These are phyloP conservation scores for Leucosticte australis DNA, from an alignment of 2,113 vertebrate species.

Conservation along the genomic window DNA sequence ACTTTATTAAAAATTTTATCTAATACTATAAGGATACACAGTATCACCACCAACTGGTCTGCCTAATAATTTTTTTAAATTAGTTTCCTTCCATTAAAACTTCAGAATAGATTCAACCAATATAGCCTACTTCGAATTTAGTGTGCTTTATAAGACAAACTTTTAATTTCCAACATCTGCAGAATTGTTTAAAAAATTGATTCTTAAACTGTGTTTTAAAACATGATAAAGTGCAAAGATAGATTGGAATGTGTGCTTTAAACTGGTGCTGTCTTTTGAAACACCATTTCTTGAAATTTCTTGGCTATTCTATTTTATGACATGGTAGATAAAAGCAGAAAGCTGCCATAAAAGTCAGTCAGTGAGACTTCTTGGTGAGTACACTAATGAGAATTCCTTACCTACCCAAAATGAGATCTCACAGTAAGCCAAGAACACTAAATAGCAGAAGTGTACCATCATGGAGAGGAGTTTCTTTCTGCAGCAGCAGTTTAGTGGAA, in stretches of 20 bases:
- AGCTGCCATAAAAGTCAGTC: background rate
- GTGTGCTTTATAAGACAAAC: background rate
- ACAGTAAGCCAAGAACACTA: background rate
- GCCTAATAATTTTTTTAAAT: background rate
- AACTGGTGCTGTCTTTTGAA: background rate
- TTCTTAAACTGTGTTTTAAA: background rate
- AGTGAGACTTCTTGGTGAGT: background rate
- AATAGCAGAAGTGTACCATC: background rate
- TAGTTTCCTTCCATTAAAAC: background rate
- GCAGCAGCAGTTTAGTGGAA: background rate
- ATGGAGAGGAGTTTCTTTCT: background rate
- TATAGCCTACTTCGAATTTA: background rate
- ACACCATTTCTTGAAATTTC: background rate
- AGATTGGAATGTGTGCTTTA: background rate
- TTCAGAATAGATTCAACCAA: background rate
- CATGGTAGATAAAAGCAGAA: background rate
- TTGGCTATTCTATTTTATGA: background rate
- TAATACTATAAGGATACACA: background rate
- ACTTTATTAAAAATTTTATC: background rate
- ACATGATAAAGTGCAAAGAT: background rate
- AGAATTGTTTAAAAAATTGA: background rate
- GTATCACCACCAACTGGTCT: background rate
- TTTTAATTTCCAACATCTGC: background rate
- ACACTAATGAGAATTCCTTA: background rate
- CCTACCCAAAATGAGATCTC: background rate